These are phyloP conservation scores for Brachionichthys hirsutus DNA, from an alignment of 2,113 vertebrate genomes.

Conservation along the genomic window DNA sequence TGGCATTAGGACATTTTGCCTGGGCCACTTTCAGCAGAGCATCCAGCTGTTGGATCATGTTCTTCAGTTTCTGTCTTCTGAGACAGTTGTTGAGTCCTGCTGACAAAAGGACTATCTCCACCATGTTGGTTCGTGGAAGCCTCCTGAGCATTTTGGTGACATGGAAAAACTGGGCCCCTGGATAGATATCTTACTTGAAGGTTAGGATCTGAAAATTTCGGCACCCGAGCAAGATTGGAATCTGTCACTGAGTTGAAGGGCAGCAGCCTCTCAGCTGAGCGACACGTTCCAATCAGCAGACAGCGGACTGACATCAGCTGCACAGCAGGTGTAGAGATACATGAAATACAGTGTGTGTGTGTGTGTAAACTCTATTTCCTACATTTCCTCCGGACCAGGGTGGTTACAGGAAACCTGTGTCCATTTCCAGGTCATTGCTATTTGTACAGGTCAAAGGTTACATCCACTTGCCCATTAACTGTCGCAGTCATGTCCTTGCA, in stretches of 20 bases:
- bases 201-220: no score
- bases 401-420: slow-evolving; percentile 69
- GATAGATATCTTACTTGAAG: no score
- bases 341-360: neutral
- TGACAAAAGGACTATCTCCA: no score
- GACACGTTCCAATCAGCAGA: slow-evolving; percentile 8
- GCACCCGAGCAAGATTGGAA: neutral
- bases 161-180: no score
- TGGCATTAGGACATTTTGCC: no score
- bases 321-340: slow-evolving; percentile 60
- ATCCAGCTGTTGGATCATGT: no score
- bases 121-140: no score
- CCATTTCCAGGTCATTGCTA: slow-evolving; percentile 62
- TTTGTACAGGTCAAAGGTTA: slow-evolving; percentile 56
- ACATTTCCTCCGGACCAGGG: slow-evolving; percentile 66
- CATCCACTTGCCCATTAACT: slow-evolving; percentile 44
- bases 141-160: no score
- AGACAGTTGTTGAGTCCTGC: no score
- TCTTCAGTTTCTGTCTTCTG: no score
- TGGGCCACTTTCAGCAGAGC: no score
- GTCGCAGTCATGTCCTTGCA: slow-evolving; percentile 34
- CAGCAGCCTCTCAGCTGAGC: neutral
- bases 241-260: neutral
- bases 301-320: slow-evolving; percentile 31
- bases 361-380: slow-evolving; percentile 59